phyloP scores from a whole-genome alignment of 2,888 invertebrate genomes.

The Parelbella ahira region DNA sequence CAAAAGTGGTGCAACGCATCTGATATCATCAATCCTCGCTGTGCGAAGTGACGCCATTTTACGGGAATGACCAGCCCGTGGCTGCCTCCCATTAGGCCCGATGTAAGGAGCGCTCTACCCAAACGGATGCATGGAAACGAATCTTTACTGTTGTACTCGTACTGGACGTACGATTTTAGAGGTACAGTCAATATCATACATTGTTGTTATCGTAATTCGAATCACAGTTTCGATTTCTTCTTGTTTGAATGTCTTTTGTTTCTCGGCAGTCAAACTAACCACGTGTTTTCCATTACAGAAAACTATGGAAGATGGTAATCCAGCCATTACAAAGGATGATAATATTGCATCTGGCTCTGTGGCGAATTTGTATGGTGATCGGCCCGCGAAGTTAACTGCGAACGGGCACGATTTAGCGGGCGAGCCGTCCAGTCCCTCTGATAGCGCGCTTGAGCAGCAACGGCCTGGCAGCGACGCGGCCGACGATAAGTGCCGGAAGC shows the following conservation, averaged over 20 bases:
- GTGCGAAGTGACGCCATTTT: conserved; percentile 80
- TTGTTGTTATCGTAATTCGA: conserved; percentile 57
- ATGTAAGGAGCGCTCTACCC: conserved; percentile 71
- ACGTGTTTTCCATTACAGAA: conserved; percentile 73
- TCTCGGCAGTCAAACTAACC: conserved; percentile 58
- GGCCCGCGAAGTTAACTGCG: conserved; percentile 58
- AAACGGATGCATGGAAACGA: conserved; percentile 76
- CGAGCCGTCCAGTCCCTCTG: conserved; percentile 35
- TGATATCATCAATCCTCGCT: conserved; percentile 74
- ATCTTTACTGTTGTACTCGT: conserved; percentile 73
- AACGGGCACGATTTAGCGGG: conserved; percentile 61
- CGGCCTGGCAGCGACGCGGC: conserved; percentile 45
- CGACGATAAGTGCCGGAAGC: conserved; percentile 62
- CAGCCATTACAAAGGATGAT: conserved; percentile 65
- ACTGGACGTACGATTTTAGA: conserved; percentile 79
- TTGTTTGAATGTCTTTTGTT: conserved; percentile 76
- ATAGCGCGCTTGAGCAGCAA: conserved; percentile 44
- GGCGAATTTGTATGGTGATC: conserved; percentile 59
- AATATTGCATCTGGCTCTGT: conserved; percentile 57
- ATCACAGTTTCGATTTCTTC: conserved; percentile 63
- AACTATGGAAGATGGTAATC: conserved; percentile 81
- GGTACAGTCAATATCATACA: conserved; percentile 52
- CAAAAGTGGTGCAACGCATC: conserved; percentile 52
- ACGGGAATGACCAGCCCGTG: conserved; percentile 81
- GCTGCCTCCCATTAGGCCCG: conserved; percentile 74